Conservation (phyloP, 2,888 invertebrate species). For the Mellilla xanthometata region DNA sequence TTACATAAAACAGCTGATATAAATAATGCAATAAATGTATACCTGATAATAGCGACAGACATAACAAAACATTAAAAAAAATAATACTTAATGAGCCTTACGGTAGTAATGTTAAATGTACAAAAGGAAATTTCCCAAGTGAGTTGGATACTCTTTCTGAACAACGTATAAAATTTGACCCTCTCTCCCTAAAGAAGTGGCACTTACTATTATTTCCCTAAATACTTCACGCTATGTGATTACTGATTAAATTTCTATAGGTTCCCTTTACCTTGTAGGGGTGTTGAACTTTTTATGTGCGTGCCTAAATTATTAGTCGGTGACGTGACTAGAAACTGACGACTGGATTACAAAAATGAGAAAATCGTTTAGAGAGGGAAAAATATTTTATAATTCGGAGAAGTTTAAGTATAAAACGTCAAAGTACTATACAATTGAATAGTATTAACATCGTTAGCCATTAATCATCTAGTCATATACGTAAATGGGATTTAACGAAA, state of each 20-base stretch:
- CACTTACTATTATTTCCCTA: slow-evolving; percentile 44
- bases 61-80: too few relatives aligned
- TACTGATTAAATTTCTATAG: slow-evolving; percentile 26
- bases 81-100: too few relatives aligned
- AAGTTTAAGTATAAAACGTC: too few relatives aligned
- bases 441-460: neutral
- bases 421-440: neutral
- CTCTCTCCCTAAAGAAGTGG: slow-evolving; percentile 38
- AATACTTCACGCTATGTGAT: slow-evolving; percentile 35
- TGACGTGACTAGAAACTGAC: slow-evolving; percentile 28
- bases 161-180: slow-evolving; percentile 40
- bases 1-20: slow-evolving; percentile 12
- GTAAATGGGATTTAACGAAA: too few relatives aligned
- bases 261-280: slow-evolving; percentile 27
- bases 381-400: neutral
- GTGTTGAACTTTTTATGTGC: slow-evolving; percentile 32
- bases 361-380: slow-evolving; percentile 4
- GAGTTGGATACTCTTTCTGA: neutral
- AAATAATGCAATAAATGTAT: slow-evolving; percentile 29
- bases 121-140: too few relatives aligned
- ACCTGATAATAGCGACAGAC: too few relatives aligned
- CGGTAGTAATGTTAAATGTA: too few relatives aligned
- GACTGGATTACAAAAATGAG: slow-evolving; percentile 12
- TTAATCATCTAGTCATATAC: too few relatives aligned
- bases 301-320: slow-evolving; percentile 27